Conservation (phyloP, 2,888 invertebrate species). For the Toxonevra muliebris region DNA sequence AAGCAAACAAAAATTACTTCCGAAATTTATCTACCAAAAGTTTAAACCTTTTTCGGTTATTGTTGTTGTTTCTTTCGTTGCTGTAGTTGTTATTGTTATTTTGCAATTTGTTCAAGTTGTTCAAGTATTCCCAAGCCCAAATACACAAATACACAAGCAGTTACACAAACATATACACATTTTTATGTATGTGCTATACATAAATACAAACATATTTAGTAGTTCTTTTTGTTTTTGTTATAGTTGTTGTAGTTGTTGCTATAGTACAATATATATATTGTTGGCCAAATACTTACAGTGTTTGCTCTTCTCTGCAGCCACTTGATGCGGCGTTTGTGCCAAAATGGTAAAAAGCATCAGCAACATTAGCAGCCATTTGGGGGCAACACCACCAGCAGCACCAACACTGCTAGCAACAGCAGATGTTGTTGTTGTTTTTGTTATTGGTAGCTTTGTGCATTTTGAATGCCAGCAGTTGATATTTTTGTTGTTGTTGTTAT, state of each 20-base stretch:
- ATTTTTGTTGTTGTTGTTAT: slow-evolving; percentile 26
- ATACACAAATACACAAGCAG: neutral
- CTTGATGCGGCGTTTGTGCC: slow-evolving; percentile 57
- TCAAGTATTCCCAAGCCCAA: too few relatives aligned
- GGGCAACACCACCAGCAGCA: slow-evolving; percentile 44
- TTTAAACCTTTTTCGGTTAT: too few relatives aligned
- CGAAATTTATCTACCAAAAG: too few relatives aligned
- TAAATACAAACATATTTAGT: too few relatives aligned
- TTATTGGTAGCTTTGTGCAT: neutral
- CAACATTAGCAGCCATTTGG: slow-evolving; percentile 61
- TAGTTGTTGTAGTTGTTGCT: neutral
- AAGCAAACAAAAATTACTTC: too few relatives aligned
- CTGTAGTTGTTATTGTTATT: too few relatives aligned
- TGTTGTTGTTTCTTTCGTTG: too few relatives aligned
- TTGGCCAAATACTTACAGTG: slow-evolving; percentile 58
- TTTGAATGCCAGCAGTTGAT: slow-evolving; percentile 38
- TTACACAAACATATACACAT: too few relatives aligned
- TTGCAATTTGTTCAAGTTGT: too few relatives aligned
- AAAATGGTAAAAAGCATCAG: slow-evolving; percentile 57
- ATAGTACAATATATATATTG: neutral
- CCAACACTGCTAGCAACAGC: slow-evolving; percentile 33
- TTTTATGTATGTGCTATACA: too few relatives aligned
- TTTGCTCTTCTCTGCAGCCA: slow-evolving; percentile 64
- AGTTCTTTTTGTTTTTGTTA: neutral
- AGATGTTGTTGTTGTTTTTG: slow-evolving; percentile 24